Conservation (phyloP, 2,888 invertebrate genomes). For the Stegana nigrithorax region DNA sequence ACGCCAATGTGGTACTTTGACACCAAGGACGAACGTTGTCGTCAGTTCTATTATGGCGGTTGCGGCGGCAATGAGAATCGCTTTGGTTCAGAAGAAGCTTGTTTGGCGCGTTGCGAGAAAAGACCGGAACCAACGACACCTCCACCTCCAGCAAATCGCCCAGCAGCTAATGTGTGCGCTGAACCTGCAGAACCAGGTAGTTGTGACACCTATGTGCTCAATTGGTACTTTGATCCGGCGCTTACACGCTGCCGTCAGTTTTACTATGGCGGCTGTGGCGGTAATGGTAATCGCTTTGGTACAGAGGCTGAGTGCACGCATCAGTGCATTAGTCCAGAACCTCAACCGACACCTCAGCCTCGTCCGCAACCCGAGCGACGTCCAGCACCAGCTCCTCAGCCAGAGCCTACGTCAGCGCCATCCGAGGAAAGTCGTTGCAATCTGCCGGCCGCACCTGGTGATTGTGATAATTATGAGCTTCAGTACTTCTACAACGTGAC, state of each 20-base stretch:
- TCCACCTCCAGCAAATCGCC: constrained; percentile 31
- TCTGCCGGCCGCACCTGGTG: constrained; percentile 76
- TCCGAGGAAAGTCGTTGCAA: constrained; percentile 73
- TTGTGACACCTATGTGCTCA: constrained; percentile 78
- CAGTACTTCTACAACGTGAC: constrained; percentile 81
- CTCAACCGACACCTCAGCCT: constrained; percentile 34
- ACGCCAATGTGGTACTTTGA: constrained; percentile 86
- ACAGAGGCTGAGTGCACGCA: constrained; percentile 75
- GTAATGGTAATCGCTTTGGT: constrained; percentile 88
- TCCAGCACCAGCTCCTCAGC: constrained; percentile 18
- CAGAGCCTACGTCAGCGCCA: constrained; percentile 59
- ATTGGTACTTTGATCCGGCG: constrained; percentile 85
- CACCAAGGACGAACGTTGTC: constrained; percentile 78
- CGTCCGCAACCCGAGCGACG: constrained; percentile 20
- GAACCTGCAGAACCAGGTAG: constrained; percentile 79
- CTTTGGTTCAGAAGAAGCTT: constrained; percentile 77
- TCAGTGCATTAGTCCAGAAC: constrained; percentile 72
- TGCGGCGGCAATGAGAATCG: constrained; percentile 93
- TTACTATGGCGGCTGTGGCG: constrained; percentile 91
- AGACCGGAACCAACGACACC: constrained; percentile 66
- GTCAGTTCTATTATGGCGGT: constrained; percentile 88
- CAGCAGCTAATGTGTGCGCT: constrained; percentile 70
- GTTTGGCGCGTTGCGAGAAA: constrained; percentile 75
- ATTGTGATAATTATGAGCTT: constrained; percentile 79
- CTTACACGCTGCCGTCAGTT: constrained; percentile 81